Evolutionary conservation across 1,140 invertebrate species (phyloP).

Genomic region (Phymastichus coffea): DNA sequence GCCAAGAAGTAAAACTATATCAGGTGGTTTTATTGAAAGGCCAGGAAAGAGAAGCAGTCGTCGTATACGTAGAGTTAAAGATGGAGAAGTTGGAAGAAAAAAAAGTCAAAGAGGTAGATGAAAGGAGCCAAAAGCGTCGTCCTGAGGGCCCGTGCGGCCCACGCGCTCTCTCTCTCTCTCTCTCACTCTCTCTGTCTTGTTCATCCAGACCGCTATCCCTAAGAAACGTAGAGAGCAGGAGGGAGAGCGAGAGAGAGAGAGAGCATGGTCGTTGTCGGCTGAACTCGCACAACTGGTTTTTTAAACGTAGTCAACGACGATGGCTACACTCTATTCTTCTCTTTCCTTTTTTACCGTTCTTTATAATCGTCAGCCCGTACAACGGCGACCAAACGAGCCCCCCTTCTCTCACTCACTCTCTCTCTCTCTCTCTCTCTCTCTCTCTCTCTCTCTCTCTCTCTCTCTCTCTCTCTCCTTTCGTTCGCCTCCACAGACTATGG

Average conservation of each 20-base stretch:
- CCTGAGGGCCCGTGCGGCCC: constrained; percentile 50
- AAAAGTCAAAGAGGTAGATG: constrained; percentile 5
- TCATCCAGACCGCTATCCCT: constrained; percentile 19
- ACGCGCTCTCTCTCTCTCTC: constrained; percentile 46
- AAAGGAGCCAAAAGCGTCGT: constrained; percentile 17
- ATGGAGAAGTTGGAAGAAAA: constrained; percentile 7
- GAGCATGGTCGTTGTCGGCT: constrained; percentile 41
- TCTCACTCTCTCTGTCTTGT: too few species aligned
- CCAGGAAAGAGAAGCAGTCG: neutral
- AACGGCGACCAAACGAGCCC: constrained; percentile 41
- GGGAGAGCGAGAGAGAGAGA: constrained; percentile 17
- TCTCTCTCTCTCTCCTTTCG: neutral
- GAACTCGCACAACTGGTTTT: constrained; percentile 56
- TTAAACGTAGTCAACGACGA: constrained; percentile 54
- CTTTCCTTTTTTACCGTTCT: constrained; percentile 55
- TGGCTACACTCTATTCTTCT: constrained; percentile 53
- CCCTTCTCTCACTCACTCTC: too few species aligned
- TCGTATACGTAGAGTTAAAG: constrained; percentile 14
- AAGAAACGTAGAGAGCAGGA: neutral
- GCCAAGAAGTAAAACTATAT: constrained; percentile 1
- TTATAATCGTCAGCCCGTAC: constrained; percentile 55
- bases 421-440: constrained; percentile 21
- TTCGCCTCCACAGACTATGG: constrained; percentile 3
- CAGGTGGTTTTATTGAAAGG: neutral
- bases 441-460: neutral